A percentile compares a stretch with the other conserved stretches of the same genome.
These are phyloP conservation scores for Phenganax subtilis DNA, from an alignment of 92 coral and sea anemone species.

Conservation along the genomic window DNA sequence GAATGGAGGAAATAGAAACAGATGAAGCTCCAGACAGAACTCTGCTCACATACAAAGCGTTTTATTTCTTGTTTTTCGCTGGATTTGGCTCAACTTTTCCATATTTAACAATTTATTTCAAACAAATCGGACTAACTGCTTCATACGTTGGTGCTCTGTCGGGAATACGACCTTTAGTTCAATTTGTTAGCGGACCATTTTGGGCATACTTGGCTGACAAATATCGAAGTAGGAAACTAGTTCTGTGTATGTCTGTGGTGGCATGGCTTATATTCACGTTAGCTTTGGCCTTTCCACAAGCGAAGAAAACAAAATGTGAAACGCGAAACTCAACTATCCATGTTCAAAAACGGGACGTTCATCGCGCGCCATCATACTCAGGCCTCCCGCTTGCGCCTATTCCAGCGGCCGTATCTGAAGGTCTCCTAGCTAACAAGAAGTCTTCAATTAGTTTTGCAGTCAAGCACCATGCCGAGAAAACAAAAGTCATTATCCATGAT, in stretches of 20 bases:
- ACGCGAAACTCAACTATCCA: conserved; percentile 12
- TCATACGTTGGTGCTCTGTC: conserved; percentile 79
- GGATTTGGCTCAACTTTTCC: conserved; percentile 97
- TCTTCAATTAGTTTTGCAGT: conserved; percentile 9
- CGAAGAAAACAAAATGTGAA: conserved; percentile 68
- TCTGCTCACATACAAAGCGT: conserved; percentile 73
- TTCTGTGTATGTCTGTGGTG: conserved; percentile 67
- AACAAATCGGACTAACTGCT: conserved; percentile 85
- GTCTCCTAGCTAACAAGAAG: conserved; percentile 23
- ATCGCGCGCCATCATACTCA: not conserved
- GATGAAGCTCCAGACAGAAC: conserved; percentile 42
- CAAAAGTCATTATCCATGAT: conserved; percentile 53
- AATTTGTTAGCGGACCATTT: conserved; percentile 86
- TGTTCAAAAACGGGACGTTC: conserved; percentile 18
- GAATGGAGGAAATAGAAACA: not conserved
- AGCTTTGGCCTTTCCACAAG: conserved; percentile 73
- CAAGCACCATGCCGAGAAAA: not conserved
- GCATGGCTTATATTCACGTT: conserved; percentile 92
- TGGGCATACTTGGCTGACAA: conserved; percentile 89
- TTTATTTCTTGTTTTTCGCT: conserved; percentile 86
- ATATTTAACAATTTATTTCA: conserved; percentile 84
- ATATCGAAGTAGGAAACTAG: conserved; percentile 75
- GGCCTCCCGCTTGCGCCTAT: conserved; percentile 24
- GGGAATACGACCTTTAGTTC: conserved; percentile 80
- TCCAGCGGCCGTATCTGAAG: conserved; percentile 24